phyloP scores from a whole-genome alignment of 2,797 vertebrate species.

The Phataginus tricuspis region DNA sequence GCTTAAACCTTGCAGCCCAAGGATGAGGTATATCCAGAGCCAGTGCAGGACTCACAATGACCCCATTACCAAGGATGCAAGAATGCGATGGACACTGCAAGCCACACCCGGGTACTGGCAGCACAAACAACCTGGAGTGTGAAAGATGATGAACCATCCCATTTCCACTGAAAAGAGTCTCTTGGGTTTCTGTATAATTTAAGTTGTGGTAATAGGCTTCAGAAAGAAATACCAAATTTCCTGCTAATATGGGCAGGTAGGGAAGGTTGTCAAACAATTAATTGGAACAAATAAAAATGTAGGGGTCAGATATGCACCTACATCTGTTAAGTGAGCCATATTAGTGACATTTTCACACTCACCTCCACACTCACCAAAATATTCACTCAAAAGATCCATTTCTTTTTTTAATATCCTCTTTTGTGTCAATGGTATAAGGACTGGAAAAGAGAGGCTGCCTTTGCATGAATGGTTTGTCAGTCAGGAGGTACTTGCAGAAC shows the following conservation, averaged over 20 bases:
- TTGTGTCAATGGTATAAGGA: neutral
- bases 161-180: neutral
- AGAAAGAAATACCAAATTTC: neutral
- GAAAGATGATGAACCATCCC: neutral
- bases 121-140: neutral
- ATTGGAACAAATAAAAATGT: neutral
- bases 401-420: neutral
- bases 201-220: neutral
- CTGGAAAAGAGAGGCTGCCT: neutral
- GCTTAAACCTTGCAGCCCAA: neutral
- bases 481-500: neutral
- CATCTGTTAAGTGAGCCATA: neutral
- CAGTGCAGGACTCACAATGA: neutral
- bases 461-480: neutral
- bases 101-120: neutral
- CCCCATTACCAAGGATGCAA: accelerated
- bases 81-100: neutral
- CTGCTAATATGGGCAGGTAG: neutral
- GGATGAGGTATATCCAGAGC: neutral
- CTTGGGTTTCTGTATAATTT: neutral
- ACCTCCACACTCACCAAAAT: neutral
- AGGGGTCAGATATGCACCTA: neutral
- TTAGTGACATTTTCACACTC: neutral
- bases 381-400: neutral
- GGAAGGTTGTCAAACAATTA: neutral